Percentiles rank a stretch among this genome's conserved stretches.
phyloP scores from a whole-genome alignment of 1,140 invertebrate genomes.

The Campodea augens region DNA sequence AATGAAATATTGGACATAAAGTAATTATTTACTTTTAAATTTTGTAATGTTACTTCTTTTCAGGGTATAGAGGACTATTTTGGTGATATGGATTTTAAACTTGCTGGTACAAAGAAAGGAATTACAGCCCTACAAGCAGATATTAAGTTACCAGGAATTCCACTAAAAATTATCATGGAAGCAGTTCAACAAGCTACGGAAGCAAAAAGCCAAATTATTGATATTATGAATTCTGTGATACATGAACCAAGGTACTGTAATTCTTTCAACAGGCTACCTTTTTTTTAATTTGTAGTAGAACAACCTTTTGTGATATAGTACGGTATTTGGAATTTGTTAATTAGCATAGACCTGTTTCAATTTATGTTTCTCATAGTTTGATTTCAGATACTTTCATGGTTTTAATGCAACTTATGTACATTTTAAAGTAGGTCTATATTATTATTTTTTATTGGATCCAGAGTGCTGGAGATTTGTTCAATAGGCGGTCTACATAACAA shows the following conservation, averaged over 20 bases:
- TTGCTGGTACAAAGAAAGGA: constrained; percentile 80
- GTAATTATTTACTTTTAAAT: too few relatives aligned
- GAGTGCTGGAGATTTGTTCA: too few relatives aligned
- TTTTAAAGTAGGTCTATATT: too few relatives aligned
- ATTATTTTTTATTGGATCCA: too few relatives aligned
- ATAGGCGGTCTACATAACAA: too few relatives aligned
- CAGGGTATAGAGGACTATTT: constrained; percentile 95
- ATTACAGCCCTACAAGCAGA: constrained; percentile 89
- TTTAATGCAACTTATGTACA: too few relatives aligned
- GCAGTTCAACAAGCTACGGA: constrained; percentile 48
- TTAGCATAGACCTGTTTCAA: neutral
- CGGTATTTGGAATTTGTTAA: too few relatives aligned
- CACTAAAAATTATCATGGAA: constrained; percentile 73
- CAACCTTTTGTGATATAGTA: too few relatives aligned
- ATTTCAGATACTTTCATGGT: too few relatives aligned
- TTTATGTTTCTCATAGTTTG: too few relatives aligned
- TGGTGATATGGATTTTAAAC: constrained; percentile 99
- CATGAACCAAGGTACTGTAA: constrained; percentile 35
- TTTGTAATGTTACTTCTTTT: constrained; percentile 11
- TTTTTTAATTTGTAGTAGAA: too few relatives aligned
- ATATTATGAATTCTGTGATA: constrained; percentile 60
- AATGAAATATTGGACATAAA: too few relatives aligned
- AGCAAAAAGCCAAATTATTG: constrained; percentile 57
- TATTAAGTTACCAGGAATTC: constrained; percentile 79
- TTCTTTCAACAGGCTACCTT: neutral